Base-by-base conservation (phyloP, 2,888 invertebrate species). In the Sipha maydis region DNA sequence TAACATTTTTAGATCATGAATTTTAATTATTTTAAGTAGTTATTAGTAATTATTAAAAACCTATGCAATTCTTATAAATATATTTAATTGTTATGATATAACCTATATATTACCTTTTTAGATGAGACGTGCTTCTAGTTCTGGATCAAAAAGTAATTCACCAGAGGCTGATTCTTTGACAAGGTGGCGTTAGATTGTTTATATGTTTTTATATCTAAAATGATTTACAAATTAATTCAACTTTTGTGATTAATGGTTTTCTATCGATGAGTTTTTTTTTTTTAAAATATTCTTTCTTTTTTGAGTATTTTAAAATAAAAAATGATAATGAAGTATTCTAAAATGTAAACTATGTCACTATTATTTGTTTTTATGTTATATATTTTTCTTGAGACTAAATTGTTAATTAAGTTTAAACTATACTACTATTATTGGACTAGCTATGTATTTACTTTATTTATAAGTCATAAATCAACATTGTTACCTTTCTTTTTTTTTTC, bases 101-200 rank as follows among this genome's bases (percentile, higher is more conserved):
- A 14, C 11, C 14, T 48, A 48, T 14, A 14, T 48, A 1, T 48
- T 48, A 14, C 48, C 3, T 48, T 48, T 73, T 79, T 86, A 86
- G 86, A 41, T 80, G 54, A 86, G 41, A 34, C 73, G 73, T 56
- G 61, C 71, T 28, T 48, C 79, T 31, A 86, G 79, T 80, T 61
- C 86, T 14, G 79, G 56, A 61, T 80, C 79, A 56, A 86, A 73
- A 73, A 86, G 28, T 73, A 79, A 86, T 80, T 86, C 79, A 19
- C 38, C 78, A 14, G 86, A 86, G 25, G 28, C 86, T 38, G 86
- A 86, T 79, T 38, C 86, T 41, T 61, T 73, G 28, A 86, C 79
- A 61, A 25, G 82, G 48, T 88, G 88, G 88, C 56, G 88, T 76
- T 88, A 88, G 31, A 48, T 80, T 82, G 4, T 61, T 38, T 48